phyloP scores from a whole-genome alignment of 2,113 vertebrate genomes.

The Mirza zaza region DNA sequence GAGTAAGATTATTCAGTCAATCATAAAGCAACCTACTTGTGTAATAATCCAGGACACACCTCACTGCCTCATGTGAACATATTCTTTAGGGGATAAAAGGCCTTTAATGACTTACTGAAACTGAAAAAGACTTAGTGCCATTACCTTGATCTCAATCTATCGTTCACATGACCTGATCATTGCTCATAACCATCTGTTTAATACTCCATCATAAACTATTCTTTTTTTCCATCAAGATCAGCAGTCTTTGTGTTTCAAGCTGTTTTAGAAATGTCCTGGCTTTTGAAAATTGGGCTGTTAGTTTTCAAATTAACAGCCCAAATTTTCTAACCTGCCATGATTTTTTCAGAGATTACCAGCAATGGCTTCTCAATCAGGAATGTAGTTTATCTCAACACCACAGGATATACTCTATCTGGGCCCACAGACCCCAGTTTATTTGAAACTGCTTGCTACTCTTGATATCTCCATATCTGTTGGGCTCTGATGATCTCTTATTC shows the following conservation, averaged over 20 bases:
- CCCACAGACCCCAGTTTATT: neutral
- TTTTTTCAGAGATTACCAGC: conserved; percentile 8
- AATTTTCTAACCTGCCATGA: neutral
- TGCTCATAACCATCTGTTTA: neutral
- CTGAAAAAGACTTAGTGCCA: neutral
- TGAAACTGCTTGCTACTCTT: neutral
- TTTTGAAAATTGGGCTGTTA: conserved; percentile 17
- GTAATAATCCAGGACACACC: neutral
- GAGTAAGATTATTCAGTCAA: neutral
- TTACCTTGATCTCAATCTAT: neutral
- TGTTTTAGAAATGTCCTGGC: conserved; percentile 20
- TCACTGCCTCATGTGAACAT: neutral
- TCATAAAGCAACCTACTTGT: neutral
- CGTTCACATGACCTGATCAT: neutral
- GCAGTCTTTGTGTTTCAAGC: neutral
- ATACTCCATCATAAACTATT: neutral
- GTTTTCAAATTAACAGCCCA: neutral
- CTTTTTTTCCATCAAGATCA: neutral
- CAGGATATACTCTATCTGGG: neutral
- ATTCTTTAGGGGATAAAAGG: neutral
- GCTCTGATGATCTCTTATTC: neutral
- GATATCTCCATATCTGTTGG: conserved; percentile 8
- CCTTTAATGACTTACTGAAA: conserved; percentile 14
- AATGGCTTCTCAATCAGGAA: neutral
- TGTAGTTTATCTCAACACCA: neutral